Evolutionary conservation across 2,888 invertebrate genomes (phyloP).

Genomic region (Prosapia bicincta): DNA sequence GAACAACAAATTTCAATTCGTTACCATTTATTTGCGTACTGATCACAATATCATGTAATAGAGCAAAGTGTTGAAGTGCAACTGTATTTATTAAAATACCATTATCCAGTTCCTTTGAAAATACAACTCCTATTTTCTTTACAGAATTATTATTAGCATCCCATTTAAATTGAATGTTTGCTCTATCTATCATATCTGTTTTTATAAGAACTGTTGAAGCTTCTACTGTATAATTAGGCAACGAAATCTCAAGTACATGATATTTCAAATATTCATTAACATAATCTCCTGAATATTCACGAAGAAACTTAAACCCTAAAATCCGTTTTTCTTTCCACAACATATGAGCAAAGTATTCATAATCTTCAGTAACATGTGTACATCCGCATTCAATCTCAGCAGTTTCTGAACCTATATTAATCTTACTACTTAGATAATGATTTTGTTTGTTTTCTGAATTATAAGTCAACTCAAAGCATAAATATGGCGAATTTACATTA

Average conservation of each 20-base stretch:
- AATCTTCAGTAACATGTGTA: neutral
- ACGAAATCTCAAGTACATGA: neutral
- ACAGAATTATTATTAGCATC: neutral
- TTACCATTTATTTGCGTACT: neutral
- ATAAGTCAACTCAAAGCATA: neutral
- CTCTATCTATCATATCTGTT: neutral
- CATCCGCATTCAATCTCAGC: neutral
- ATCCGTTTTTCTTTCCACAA: neutral
- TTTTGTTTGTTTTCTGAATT: neutral
- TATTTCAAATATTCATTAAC: neutral
- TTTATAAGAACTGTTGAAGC: neutral
- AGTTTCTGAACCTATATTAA: neutral
- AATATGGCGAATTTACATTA: neutral
- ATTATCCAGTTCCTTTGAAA: neutral
- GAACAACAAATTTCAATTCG: neutral
- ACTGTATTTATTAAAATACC: neutral
- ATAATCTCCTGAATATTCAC: neutral
- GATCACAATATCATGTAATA: constrained; percentile 15
- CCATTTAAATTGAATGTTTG: constrained; percentile 6
- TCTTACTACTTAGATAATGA: neutral
- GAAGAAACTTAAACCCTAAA: neutral
- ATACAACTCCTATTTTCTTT: constrained; percentile 15
- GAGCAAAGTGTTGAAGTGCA: constrained; percentile 9
- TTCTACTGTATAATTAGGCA: neutral
- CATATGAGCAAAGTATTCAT: neutral